These are phyloP conservation scores for Ptychobarbus kaznakovi DNA, from an alignment of 2,797 vertebrate species.

Conservation along the genomic window DNA sequence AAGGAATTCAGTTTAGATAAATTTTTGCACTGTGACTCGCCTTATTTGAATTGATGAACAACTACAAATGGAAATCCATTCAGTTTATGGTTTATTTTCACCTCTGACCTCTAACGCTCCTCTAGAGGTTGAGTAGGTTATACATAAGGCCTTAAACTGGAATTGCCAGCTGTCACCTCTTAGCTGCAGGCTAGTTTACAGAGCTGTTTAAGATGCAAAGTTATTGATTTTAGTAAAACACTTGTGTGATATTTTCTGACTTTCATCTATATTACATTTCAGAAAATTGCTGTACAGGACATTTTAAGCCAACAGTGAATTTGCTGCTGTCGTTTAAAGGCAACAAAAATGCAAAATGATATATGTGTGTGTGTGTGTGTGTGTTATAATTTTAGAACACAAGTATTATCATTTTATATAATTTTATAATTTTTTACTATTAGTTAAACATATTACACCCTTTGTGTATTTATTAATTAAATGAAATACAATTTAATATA, in stretches of 20 bases:
- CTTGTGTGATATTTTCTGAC: conserved; percentile 3
- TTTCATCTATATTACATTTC: background rate
- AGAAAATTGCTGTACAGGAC: background rate
- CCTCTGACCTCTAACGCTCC: conserved; percentile 20
- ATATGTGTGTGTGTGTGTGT: background rate
- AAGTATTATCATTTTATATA: background rate
- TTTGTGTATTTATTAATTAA: background rate
- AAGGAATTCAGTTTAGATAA: conserved; percentile 5
- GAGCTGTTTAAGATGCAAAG: conserved; percentile 33
- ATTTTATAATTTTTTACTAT: background rate
- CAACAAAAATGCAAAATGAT: background rate
- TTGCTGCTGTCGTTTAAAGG: background rate
- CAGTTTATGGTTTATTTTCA: conserved; percentile 21
- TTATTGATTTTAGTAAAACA: conserved; percentile 21
- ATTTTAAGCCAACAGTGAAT: background rate
- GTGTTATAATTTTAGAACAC: background rate
- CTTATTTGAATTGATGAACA: conserved; percentile 22
- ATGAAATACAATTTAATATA: background rate
- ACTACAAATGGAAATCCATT: conserved; percentile 37
- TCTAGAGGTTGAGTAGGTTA: conserved; percentile 12
- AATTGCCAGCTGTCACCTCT: conserved; percentile 8
- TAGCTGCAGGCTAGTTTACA: background rate
- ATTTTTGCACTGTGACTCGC: background rate
- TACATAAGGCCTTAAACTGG: conserved; percentile 6
- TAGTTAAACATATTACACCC: background rate